A percentile compares a stretch with the other conserved stretches of the same genome.
phyloP scores from a whole-genome alignment of 30 jellyfish, hydroid and myxozoan species.

The Calvadosia cruxmelitensis region DNA sequence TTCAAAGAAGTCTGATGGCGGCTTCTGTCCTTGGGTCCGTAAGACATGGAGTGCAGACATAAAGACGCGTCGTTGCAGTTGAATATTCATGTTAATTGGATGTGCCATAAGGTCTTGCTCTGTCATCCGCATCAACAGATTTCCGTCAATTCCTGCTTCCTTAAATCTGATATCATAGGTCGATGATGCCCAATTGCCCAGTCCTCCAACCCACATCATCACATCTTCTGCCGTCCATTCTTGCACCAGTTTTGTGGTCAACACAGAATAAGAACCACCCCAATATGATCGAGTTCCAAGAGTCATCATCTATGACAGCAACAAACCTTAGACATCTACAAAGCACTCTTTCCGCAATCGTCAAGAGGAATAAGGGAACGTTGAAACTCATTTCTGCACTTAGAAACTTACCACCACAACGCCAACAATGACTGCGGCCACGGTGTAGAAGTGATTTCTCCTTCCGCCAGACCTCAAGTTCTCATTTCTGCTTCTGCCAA shows the following conservation, averaged over 20 bases:
- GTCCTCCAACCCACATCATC: slow-evolving; percentile 83
- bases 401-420: slow-evolving; percentile 55
- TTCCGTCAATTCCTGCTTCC: slow-evolving; percentile 88
- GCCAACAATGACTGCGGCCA: slow-evolving; percentile 35
- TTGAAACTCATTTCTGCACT: too few relatives aligned
- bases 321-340: too few relatives aligned
- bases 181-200: slow-evolving; percentile 87
- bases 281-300: slow-evolving; percentile 30
- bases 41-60: slow-evolving; percentile 32
- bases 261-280: slow-evolving; percentile 38
- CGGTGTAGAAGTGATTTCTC: slow-evolving; percentile 20
- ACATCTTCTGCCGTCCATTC: slow-evolving; percentile 92
- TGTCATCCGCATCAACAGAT: slow-evolving; percentile 31
- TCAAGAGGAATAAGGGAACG: too few relatives aligned
- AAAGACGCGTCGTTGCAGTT: slow-evolving; percentile 53
- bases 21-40: slow-evolving; percentile 2
- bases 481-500: slow-evolving; percentile 18
- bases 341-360: too few relatives aligned
- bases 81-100: slow-evolving; percentile 49
- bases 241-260: slow-evolving; percentile 38
- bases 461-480: slow-evolving; percentile 7
- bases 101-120: slow-evolving; percentile 51
- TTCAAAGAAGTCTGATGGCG: slow-evolving; percentile 68
- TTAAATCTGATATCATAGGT: slow-evolving; percentile 40
- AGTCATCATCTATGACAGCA: slow-evolving; percentile 56